phyloP scores from a whole-genome alignment of 2,797 vertebrate genomes.

The Otus scops region DNA sequence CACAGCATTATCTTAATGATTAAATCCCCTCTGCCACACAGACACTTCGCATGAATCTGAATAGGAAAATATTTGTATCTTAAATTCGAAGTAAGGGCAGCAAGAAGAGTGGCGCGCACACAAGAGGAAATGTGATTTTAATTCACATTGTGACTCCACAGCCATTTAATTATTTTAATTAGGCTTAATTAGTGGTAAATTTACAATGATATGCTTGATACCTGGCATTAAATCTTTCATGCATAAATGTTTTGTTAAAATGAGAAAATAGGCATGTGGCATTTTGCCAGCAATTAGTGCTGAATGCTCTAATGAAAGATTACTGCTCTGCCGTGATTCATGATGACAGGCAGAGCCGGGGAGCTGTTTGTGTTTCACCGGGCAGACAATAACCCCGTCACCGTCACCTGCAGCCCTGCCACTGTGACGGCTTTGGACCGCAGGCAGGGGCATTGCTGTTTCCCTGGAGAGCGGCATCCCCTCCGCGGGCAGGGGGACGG shows the following conservation, averaged over 20 bases:
- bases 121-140: conserved; percentile 73
- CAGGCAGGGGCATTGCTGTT: neutral
- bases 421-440: accelerated
- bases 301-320: conserved; percentile 84
- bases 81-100: conserved; percentile 10
- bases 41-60: conserved; percentile 75
- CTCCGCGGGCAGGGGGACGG: accelerated
- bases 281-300: conserved; percentile 86
- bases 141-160: conserved; percentile 84
- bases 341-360: conserved; percentile 79
- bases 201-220: conserved; percentile 96
- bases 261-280: conserved; percentile 76
- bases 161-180: conserved; percentile 96
- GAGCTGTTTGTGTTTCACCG: conserved; percentile 66
- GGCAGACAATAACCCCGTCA: neutral
- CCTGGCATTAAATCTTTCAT: conserved; percentile 94
- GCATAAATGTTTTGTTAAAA: conserved; percentile 95
- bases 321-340: conserved; percentile 78
- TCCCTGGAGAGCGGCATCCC: neutral
- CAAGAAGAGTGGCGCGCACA: neutral
- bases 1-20: conserved; percentile 81
- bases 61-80: conserved; percentile 72
- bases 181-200: conserved; percentile 95
- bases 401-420: neutral
- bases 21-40: conserved; percentile 80